Base-by-base conservation (phyloP, 2,113 vertebrate genomes). In the Tragelaphus scriptus region DNA sequence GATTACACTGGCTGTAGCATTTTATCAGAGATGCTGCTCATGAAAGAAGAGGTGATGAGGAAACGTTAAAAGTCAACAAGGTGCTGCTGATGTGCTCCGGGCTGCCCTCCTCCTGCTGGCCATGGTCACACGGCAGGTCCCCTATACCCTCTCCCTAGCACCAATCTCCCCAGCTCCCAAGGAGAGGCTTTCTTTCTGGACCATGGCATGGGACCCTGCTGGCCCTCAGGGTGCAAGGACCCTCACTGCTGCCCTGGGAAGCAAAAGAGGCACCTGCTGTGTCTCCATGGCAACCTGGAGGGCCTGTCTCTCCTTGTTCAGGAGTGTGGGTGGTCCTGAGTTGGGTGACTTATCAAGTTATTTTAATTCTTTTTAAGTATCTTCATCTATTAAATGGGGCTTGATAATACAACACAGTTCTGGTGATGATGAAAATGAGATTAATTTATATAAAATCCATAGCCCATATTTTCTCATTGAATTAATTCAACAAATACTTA, bases 11-110 rank as follows among this genome's bases (percentile, higher is more conserved):
- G 97, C 79, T 63, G 92, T 65, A 98, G 98, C 97, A 98, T 99
- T 99, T 99, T 98, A 99, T 99, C 99, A 81, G 95, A 32, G 21
- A 95, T 14, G 56, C 71, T 32, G 55, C 5, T 8, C 36, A 25
- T 30, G 2, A 98, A 98, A 98, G 94, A 97, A 56, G 98, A 98
- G 91, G 89, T 13, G 98, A 98, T 97, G 98, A 98, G 88, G 90
- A 98, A 80, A 98, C 85, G 98, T 95, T 98, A 99, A 98, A 98
- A 99, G 98, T 99, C 98, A 98, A 98, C 82, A 94, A 98, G 98
- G 98, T 98, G 98, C 97, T 97, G 47, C 53, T 98, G 98, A 98
- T 97, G 97, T 88, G 97, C 97, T 61, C 1, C 5, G 30, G 84
- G 92, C 97, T 19, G 0, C 96, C 88, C 96, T 75, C 94, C 97